Base-by-base conservation (phyloP, 2,113 vertebrate genomes). In the Miniopterus natalensis region DNA sequence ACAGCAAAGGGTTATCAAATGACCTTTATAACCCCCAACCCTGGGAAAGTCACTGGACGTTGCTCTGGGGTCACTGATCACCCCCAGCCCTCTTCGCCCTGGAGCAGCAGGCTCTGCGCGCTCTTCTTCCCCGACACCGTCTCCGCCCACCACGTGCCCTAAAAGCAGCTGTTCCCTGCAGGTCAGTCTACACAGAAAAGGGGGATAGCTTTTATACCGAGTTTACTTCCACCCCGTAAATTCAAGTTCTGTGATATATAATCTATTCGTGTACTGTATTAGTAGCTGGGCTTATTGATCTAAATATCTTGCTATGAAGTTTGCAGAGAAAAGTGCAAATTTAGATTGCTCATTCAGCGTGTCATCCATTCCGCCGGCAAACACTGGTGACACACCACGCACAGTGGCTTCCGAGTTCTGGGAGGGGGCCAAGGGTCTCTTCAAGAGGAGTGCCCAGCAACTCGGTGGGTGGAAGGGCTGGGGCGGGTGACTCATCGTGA, bases 241-340 rank as follows among this genome's bases (percentile, higher is more conserved):
- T 45, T 57, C 66, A 29, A 12, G 17, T 71, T 31, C 23, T 23
- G 15, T 45, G 36, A 81, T 17, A 71, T 13, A 73, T 29, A 40
- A 40, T 61, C 36, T 75, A 57, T 36, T 63, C 84, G 45, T 13
- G 10, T 45, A 57, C 53, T 77, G 14, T 66, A 31, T 2, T 40
- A 51, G 42, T 25, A 93, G 57, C 55, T 66, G 23, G 31, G 57
- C 8, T 49, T 81, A 85, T 45, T 15, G 61, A 59, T 45, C 36
- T 49, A 90, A 90, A 83, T 71, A 61, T 42, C 49, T 92, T 53
- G 17, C 59, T 95, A 65, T 65, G 75, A 70, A 86, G 31, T n/a
- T 87, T 73, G 57, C 25, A 70, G 51, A 68, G 17, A 36, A 68
- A 74, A 20, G 42, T 55, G 61, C 68, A 68, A 75, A 49, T 51